These are phyloP conservation scores for Mycteria americana DNA, from an alignment of 2,797 vertebrate genomes.

Conservation along the genomic window DNA sequence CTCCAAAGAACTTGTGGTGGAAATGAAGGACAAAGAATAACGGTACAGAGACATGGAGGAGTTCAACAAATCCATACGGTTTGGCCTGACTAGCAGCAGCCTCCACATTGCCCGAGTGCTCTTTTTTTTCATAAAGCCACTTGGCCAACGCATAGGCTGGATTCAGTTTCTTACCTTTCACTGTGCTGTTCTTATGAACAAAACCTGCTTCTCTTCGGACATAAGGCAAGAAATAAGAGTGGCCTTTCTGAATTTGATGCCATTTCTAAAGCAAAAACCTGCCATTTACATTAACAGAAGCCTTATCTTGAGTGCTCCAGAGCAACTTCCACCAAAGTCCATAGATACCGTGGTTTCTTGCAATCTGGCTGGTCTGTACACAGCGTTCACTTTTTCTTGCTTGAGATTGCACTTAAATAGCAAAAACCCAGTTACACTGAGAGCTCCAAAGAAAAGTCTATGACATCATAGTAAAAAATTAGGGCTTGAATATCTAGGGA, in stretches of 20 bases:
- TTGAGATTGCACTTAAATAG: background rate
- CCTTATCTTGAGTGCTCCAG: background rate
- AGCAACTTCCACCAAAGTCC: background rate
- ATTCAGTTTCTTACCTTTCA: background rate
- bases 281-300: background rate
- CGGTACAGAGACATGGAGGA: accelerated
- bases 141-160: background rate
- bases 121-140: background rate
- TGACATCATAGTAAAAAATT: background rate
- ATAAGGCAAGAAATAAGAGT: background rate
- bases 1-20: background rate
- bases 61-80: background rate
- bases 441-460: background rate
- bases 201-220: background rate
- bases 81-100: background rate
- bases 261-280: background rate
- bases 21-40: background rate
- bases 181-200: background rate
- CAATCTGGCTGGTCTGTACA: background rate
- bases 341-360: background rate
- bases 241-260: background rate
- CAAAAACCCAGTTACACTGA: background rate
- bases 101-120: background rate
- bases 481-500: background rate
- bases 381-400: background rate